Base-by-base conservation (phyloP, 2,888 invertebrate genomes). In the Ceramica pisi region DNA sequence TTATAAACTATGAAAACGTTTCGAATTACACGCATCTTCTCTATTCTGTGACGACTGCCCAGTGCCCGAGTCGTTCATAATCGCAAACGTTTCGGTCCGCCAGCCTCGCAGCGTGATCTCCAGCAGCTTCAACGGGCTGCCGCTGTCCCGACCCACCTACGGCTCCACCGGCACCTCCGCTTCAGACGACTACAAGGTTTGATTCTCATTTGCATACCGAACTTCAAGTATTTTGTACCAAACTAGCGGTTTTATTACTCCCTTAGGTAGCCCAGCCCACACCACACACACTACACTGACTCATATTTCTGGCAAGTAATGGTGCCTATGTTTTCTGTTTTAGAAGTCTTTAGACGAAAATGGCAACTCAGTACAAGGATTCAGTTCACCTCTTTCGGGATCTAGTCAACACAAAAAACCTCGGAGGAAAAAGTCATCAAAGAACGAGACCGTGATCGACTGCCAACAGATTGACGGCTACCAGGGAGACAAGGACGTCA, bases 331-430 rank as follows among this genome's bases (percentile, higher is more conserved):
- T 81, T 83, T 85, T 85, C 80, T 83, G 80, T 96, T 96, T 68
- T 94, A 97, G 96, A 97, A 97, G 92, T 96, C 97, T 78, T 95
- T 97, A 77, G 98, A 98, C 94, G 98, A 98, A 94, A 98, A 98
- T 90, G 98, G 98, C 76, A 98, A 98, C 91, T 97, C 98, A 50
- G 94, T 98, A 68, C 97, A 97, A 88, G 96, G 92, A 87, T 95
- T 92, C 94, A 96, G 92, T 89, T 94, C 96, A 68, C 93, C 94
- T 67, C 91, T 93, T 81, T 92, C 94, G 84, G 95, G 94, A 78
- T 93, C 94, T 89, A 94, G 94, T 90, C 96, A 95, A 87, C 93
- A 95, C 86, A 96, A 97, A 93, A 96, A 97, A 91, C 94, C 94
- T 73, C 88, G 95, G 79, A 96, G 97, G 92, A 97, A 97, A 95